These are phyloP conservation scores for Hemichromis elongatus DNA, from an alignment of 2,113 vertebrate genomes.

Conservation along the genomic window DNA sequence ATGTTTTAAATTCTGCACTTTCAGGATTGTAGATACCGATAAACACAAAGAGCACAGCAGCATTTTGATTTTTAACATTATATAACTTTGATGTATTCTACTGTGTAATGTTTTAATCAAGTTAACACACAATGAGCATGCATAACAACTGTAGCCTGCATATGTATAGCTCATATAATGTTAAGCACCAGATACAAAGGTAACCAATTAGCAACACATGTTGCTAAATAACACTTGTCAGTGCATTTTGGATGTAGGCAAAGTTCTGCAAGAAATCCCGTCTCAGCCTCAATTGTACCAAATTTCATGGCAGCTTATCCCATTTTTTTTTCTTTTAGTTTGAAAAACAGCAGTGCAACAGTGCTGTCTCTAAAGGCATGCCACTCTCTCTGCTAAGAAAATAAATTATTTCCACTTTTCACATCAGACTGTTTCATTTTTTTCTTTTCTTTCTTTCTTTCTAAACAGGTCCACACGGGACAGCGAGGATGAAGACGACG, in stretches of 20 bases:
- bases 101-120: neutral
- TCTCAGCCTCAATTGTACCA: neutral
- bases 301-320: neutral
- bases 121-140: neutral
- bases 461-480: constrained; percentile 79
- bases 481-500: constrained; percentile 94
- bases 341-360: neutral
- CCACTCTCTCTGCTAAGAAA: neutral
- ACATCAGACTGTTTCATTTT: neutral
- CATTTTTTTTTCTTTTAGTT: neutral
- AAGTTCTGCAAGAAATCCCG: neutral
- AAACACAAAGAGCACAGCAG: neutral
- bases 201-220: neutral
- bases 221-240: neutral
- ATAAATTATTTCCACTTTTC: neutral
- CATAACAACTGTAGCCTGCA: neutral
- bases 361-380: neutral
- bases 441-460: neutral
- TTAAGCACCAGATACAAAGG: neutral
- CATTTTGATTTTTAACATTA: neutral
- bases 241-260: neutral
- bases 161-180: neutral
- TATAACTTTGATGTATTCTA: neutral
- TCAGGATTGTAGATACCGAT: neutral
- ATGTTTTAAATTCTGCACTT: neutral